Conservation (phyloP, 2,888 invertebrate genomes). For the Agrotis exclamationis region DNA sequence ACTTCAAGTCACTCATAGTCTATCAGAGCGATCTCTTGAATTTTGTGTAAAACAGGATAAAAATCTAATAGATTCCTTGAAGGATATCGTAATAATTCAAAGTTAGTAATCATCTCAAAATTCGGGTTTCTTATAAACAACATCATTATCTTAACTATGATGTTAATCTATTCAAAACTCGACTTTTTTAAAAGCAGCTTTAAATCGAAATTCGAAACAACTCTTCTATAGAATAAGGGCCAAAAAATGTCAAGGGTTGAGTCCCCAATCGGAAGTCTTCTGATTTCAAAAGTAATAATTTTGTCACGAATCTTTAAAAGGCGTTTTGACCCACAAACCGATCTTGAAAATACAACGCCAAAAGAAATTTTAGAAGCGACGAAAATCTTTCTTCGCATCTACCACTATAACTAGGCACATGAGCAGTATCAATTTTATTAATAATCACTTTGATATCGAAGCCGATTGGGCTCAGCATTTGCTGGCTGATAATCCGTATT, state of each 20-base stretch:
- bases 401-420: constrained; percentile 59
- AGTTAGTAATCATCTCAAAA: background rate
- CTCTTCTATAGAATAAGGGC: background rate
- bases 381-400: constrained; percentile 29
- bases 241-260: constrained; percentile 37
- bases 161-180: background rate
- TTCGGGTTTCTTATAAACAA: too few species aligned
- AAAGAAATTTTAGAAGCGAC: constrained; percentile 28
- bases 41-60: background rate
- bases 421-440: constrained; percentile 62
- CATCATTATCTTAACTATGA: too few species aligned
- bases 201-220: constrained; percentile 11
- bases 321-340: constrained; percentile 49
- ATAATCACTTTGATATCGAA: constrained; percentile 56
- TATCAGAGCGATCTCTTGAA: background rate
- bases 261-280: constrained; percentile 41
- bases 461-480: constrained; percentile 57
- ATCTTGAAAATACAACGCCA: constrained; percentile 46
- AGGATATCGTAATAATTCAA: background rate
- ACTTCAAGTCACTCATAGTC: too few species aligned
- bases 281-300: constrained; percentile 59
- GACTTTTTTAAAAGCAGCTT: background rate
- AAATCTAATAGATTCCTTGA: background rate
- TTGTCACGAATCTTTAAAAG: constrained; percentile 45
- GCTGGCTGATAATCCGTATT: constrained; percentile 72